A percentile compares a stretch with the other conserved stretches of the same genome.
phyloP scores from a whole-genome alignment of 92 coral and sea anemone species.

The Heteractis magnifica region DNA sequence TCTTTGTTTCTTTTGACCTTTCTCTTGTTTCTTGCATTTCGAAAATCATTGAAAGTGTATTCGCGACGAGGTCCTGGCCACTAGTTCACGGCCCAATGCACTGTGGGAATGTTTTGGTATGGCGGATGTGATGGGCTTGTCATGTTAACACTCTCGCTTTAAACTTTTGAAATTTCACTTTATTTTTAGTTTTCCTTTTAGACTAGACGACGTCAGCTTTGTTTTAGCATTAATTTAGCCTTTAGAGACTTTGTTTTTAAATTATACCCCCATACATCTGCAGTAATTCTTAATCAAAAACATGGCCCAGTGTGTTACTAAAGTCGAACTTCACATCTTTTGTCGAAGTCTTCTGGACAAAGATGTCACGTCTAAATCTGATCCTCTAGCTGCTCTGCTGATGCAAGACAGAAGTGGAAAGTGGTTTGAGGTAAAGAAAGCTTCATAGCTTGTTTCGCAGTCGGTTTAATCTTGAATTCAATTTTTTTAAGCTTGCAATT shows the following conservation, averaged over 20 bases:
- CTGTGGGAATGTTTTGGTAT: background rate
- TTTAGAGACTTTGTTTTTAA: no score
- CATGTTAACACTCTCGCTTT: background rate
- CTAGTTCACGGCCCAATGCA: background rate
- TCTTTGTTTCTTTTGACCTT: background rate
- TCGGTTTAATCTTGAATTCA: background rate
- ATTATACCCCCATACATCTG: background rate
- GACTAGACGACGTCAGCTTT: no score
- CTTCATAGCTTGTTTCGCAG: background rate
- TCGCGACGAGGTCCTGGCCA: background rate
- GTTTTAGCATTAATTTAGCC: no score
- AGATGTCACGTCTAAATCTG: slow-evolving; percentile 90
- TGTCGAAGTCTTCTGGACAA: slow-evolving; percentile 88
- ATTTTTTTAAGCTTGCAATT: no score
- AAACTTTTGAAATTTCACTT: background rate
- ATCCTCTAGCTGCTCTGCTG: slow-evolving; percentile 69
- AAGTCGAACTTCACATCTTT: slow-evolving; percentile 85
- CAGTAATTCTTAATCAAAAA: background rate
- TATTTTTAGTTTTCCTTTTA: background rate
- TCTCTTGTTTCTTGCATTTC: background rate
- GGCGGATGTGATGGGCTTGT: background rate
- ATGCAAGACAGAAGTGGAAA: slow-evolving; percentile 68
- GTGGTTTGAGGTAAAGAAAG: slow-evolving; percentile 83
- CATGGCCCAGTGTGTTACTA: slow-evolving; percentile 90
- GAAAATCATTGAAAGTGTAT: background rate